phyloP scores from a whole-genome alignment of 2,888 invertebrate genomes.

The Rhodophaea formosa region DNA sequence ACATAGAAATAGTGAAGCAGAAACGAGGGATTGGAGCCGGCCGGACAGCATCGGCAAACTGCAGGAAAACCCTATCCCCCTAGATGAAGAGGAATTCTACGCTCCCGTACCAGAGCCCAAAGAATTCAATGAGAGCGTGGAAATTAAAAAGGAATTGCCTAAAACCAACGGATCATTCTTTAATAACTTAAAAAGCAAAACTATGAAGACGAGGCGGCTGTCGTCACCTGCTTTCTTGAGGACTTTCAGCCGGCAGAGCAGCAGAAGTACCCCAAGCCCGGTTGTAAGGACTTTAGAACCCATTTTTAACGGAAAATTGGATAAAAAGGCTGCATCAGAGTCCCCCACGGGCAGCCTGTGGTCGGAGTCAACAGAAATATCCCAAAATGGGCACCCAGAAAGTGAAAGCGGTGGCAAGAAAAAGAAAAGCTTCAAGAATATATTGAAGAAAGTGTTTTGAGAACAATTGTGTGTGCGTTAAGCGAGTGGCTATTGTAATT shows the following conservation, averaged over 20 bases:
- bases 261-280: conserved; percentile 66
- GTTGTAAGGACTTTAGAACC: conserved; percentile 57
- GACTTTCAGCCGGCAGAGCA: conserved; percentile 77
- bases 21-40: conserved; percentile 51
- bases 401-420: conserved; percentile 74
- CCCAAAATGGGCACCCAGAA: conserved; percentile 60
- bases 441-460: conserved; percentile 90
- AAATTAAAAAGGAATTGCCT: conserved; percentile 53
- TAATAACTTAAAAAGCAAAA: conserved; percentile 69
- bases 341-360: conserved; percentile 73
- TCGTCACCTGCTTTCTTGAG: conserved; percentile 83
- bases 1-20: conserved; percentile 64
- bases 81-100: conserved; percentile 80
- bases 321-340: conserved; percentile 63
- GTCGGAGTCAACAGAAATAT: conserved; percentile 74
- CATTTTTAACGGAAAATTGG: conserved; percentile 62
- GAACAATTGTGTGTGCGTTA: conserved; percentile 32
- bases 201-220: conserved; percentile 76
- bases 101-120: conserved; percentile 72
- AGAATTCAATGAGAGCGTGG: conserved; percentile 54
- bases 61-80: conserved; percentile 75
- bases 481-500: conserved; percentile 56
- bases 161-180: conserved; percentile 76
- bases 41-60: conserved; percentile 62
- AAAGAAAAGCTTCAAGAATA: conserved; percentile 86